A percentile compares a stretch with the other conserved stretches of the same genome.
These are phyloP conservation scores for Notothenia rossii DNA, from an alignment of 2,113 vertebrate genomes.

Conservation along the genomic window DNA sequence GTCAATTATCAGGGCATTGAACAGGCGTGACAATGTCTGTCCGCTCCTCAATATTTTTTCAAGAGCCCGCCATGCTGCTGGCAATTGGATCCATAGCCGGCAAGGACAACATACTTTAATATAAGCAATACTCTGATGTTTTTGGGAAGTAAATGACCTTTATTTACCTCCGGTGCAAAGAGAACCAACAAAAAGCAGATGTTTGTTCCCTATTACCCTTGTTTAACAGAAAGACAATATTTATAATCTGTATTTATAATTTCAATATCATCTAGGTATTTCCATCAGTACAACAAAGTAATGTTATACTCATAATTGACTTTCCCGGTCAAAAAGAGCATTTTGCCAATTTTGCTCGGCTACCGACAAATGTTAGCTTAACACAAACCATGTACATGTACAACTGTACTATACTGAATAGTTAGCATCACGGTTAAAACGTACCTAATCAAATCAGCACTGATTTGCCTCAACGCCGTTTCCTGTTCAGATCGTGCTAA, in stretches of 20 bases:
- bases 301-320: no score
- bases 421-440: no score
- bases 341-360: no score
- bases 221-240: not conserved
- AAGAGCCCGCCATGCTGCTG: not conserved
- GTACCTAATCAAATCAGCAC: no score
- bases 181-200: not conserved
- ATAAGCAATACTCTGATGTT: conserved; percentile 7
- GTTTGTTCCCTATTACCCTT: not conserved
- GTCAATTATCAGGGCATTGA: conserved; percentile 49
- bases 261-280: not conserved
- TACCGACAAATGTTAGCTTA: no score
- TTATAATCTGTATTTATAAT: not conserved
- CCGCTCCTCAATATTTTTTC: not conserved
- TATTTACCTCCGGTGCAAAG: not conserved
- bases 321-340: no score
- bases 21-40: conserved; percentile 5
- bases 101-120: conserved; percentile 35
- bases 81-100: conserved; percentile 26
- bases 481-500: no score
- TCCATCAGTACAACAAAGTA: no score
- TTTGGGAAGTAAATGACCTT: not conserved
- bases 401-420: no score
- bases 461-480: no score
- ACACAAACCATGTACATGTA: no score